A percentile compares a stretch with the other conserved stretches of the same genome.
These are phyloP conservation scores for Benthochromis sp. DNA, from an alignment of 2,113 vertebrate genomes.

Conservation along the genomic window DNA sequence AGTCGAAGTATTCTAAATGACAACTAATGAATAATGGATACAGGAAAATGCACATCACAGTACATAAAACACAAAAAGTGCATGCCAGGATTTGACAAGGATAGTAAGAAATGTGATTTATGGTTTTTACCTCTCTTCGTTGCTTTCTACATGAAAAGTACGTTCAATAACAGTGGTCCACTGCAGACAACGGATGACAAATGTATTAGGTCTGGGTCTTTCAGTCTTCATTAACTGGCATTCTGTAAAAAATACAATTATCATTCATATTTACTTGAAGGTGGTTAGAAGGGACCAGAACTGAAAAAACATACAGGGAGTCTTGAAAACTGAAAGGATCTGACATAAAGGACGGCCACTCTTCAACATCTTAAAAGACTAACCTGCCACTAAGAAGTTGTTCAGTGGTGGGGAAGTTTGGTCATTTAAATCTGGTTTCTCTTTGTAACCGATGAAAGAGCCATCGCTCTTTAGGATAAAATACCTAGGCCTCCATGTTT, in stretches of 20 bases:
- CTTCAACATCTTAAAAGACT: not conserved
- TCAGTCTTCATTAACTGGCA: conserved; percentile 79
- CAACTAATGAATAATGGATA: not conserved
- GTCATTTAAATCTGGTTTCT: conserved; percentile 77
- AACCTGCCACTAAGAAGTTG: conserved; percentile 87
- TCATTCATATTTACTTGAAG: not conserved
- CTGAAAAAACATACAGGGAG: not conserved
- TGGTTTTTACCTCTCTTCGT: conserved; percentile 73
- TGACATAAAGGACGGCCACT: not conserved
- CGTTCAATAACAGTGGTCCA: conserved; percentile 89
- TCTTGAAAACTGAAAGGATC: not conserved
- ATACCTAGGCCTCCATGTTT: conserved; percentile 85
- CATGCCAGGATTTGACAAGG: not conserved
- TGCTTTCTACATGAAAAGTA: conserved; percentile 86
- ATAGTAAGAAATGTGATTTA: not conserved
- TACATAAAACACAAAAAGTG: not conserved
- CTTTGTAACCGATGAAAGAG: conserved; percentile 88
- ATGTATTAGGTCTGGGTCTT: conserved; percentile 82
- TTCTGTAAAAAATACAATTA: conserved; percentile 32
- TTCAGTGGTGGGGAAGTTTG: conserved; percentile 79
- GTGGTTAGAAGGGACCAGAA: not conserved
- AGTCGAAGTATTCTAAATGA: not conserved
- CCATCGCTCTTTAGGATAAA: conserved; percentile 87
- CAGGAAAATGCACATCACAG: not conserved
- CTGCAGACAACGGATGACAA: conserved; percentile 87